Base-by-base conservation (phyloP, 2,888 invertebrate species). In the Unio delphinus region DNA sequence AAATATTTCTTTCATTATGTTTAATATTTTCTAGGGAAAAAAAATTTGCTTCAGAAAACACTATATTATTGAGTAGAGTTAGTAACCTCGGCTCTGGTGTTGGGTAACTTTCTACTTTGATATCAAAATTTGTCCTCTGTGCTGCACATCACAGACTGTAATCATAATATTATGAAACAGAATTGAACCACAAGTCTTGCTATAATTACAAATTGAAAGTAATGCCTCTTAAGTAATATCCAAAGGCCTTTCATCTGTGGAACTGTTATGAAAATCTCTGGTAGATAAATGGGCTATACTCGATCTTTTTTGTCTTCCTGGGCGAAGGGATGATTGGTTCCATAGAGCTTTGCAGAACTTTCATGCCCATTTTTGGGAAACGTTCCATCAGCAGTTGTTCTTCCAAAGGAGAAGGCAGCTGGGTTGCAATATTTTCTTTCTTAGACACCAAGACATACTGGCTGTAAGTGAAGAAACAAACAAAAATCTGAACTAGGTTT, bases 371-470 rank as follows among this genome's bases (percentile, higher is more conserved):
- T 64, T 75, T 76, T 8, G 87, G 87, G 65, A 87, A 86, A 55
- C 87, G 68, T 28, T 84, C 78, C 5, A 80, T 77, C 45, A 87
- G 70, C 8, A 86, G 77, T 55, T 87, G 85, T 65, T 86, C 86
- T 61, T 87, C 87, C 64, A 86, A 65, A 6, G 85, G 83, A 1
- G 85, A 82, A 3, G 86, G 86, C 4, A 83, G 34, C 0, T 84
- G 84, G 8, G 73, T 45, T 26, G 71, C 28, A 6, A 68, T n/a
- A 45, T 69, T 74, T 26, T 79, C 74, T 64, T 80, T 82, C 45
- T 83, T 79, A n/a, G 79, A 80, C 65, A 87, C 79, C 64, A 87
- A 71, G 54, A 86, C 79, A 74, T 85, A 87, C 55, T 81, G 83
- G 73, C 87, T 87, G 80, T 18, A 82, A 83, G 17, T 28, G 60